phyloP scores from a whole-genome alignment of 1,140 invertebrate species.

The Helicorthomorpha holstii region DNA sequence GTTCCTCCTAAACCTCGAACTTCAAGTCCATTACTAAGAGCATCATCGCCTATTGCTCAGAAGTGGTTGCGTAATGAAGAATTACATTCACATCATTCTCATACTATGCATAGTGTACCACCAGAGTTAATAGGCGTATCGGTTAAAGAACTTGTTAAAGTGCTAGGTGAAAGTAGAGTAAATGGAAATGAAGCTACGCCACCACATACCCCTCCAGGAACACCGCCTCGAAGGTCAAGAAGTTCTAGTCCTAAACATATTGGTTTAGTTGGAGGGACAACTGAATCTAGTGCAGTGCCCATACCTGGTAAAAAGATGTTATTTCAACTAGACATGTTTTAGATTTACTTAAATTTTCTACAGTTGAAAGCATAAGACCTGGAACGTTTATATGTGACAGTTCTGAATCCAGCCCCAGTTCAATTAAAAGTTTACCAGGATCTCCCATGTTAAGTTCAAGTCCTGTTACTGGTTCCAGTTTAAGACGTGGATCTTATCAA shows the following conservation, averaged over 20 bases:
- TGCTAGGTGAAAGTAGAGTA: slow-evolving; percentile 51
- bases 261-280: slow-evolving; percentile 13
- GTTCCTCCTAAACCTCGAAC: neutral
- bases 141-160: slow-evolving; percentile 60
- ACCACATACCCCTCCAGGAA: slow-evolving; percentile 46
- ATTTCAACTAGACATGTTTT: neutral
- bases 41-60: neutral
- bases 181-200: slow-evolving; percentile 59
- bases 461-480: too few species aligned
- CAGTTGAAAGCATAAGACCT: too few species aligned
- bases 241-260: slow-evolving; percentile 40
- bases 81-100: slow-evolving; percentile 6
- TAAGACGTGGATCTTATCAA: too few species aligned
- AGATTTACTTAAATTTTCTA: neutral
- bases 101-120: slow-evolving; percentile 24
- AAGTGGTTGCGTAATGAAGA: neutral
- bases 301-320: neutral
- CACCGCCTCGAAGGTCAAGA: slow-evolving; percentile 30
- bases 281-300: slow-evolving; percentile 5
- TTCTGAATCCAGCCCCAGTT: too few species aligned
- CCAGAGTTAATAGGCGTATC: slow-evolving; percentile 52
- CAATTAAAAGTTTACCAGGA: too few species aligned
- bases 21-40: neutral
- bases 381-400: too few species aligned
- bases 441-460: too few species aligned